These are phyloP conservation scores for Crypturellus tataupa DNA, from an alignment of 2,797 vertebrate species.

Conservation along the genomic window DNA sequence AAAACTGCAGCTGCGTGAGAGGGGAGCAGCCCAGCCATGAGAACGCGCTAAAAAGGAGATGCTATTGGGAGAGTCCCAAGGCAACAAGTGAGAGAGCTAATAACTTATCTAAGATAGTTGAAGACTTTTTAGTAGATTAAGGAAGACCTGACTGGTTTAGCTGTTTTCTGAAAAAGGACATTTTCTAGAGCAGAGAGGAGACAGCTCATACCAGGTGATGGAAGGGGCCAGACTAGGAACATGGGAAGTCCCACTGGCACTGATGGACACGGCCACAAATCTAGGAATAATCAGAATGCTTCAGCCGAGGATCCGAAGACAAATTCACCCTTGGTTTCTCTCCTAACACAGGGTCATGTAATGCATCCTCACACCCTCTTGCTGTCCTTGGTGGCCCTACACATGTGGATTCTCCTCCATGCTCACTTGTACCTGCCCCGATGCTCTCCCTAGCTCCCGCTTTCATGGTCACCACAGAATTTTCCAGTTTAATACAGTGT, in stretches of 20 bases:
- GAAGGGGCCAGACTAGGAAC: neutral
- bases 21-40: neutral
- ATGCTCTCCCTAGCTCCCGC: neutral
- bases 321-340: neutral
- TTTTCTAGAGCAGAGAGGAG: neutral
- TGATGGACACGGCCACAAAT: no score
- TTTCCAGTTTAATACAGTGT: neutral
- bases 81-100: neutral
- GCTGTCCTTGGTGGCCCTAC: neutral
- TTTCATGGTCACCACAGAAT: neutral
- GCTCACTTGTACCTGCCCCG: neutral
- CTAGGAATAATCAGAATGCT: neutral
- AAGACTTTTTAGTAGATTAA: neutral
- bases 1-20: neutral
- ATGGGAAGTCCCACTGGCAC: neutral
- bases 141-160: neutral
- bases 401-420: neutral
- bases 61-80: neutral
- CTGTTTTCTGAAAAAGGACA: neutral
- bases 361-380: neutral
- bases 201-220: neutral
- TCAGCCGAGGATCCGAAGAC: no score
- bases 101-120: neutral
- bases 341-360: neutral
- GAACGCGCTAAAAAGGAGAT: neutral